Evolutionary conservation across 2,797 vertebrate species (phyloP).

Genomic region (Protosalanx chinensis): DNA sequence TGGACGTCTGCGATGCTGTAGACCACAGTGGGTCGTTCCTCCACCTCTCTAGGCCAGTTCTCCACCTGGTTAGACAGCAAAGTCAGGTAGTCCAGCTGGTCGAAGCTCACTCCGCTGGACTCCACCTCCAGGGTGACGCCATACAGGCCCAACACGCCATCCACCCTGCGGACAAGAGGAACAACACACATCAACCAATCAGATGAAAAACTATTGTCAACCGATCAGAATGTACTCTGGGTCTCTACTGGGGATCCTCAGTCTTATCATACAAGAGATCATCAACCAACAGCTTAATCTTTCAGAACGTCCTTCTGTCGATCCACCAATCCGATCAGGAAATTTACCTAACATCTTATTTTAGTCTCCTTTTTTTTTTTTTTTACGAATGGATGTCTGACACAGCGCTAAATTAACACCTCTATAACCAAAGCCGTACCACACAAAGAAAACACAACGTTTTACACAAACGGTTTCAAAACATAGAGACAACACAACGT

Average conservation of each 20-base stretch:
- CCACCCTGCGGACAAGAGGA: conserved; percentile 53
- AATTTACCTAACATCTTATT: too few relatives aligned
- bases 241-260: neutral
- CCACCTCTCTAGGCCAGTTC: conserved; percentile 74
- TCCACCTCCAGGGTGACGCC: conserved; percentile 82
- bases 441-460: neutral
- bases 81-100: conserved; percentile 86
- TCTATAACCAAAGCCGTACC: neutral
- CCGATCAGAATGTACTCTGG: too few relatives aligned
- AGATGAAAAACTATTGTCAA: too few relatives aligned
- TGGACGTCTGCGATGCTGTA: conserved; percentile 79
- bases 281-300: neutral
- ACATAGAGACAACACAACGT: neutral
- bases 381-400: too few relatives aligned
- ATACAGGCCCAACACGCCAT: conserved; percentile 79
- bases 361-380: too few relatives aligned
- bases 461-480: neutral
- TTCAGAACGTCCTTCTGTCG: neutral
- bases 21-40: conserved; percentile 75
- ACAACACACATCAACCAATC: conserved; percentile 9
- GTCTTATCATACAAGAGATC: neutral
- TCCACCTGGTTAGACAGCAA: conserved; percentile 91
- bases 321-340: neutral
- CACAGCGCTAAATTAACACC: too few relatives aligned
- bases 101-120: conserved; percentile 72